phyloP scores from a whole-genome alignment of 2,888 invertebrate genomes.

The Sesamia inferens region DNA sequence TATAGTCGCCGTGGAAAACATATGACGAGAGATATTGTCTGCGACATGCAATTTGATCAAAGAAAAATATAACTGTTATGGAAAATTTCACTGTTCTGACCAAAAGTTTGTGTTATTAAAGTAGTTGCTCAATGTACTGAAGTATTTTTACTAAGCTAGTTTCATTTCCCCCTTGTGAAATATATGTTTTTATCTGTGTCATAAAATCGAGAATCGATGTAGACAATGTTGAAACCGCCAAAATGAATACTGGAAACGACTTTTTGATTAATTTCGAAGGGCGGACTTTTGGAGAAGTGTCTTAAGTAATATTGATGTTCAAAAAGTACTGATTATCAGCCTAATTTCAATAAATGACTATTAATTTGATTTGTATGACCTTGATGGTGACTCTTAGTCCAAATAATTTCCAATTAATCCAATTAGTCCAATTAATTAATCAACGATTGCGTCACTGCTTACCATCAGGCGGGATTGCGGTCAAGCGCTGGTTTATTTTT shows the following conservation, averaged over 20 bases:
- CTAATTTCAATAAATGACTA: too few species aligned
- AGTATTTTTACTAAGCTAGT: constrained; percentile 16
- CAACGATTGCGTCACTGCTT: too few species aligned
- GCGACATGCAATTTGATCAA: constrained; percentile 7
- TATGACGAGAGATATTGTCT: constrained; percentile 38
- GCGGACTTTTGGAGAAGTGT: too few species aligned
- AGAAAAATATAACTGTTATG: constrained; percentile 23
- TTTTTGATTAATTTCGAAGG: background rate
- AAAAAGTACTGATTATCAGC: too few species aligned
- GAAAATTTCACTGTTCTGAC: constrained; percentile 25
- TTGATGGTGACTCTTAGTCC: too few species aligned
- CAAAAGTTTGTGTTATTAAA: constrained; percentile 42
- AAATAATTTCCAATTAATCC: too few species aligned
- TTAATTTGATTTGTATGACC: too few species aligned
- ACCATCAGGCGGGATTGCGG: too few species aligned
- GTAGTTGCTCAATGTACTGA: constrained; percentile 50
- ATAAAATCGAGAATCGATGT: constrained; percentile 27
- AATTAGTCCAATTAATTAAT: too few species aligned
- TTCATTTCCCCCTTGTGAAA: constrained; percentile 33
- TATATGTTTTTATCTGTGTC: constrained; percentile 21
- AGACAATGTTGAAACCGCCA: constrained; percentile 7
- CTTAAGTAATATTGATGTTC: too few species aligned
- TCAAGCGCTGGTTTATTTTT: too few species aligned
- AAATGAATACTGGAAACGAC: constrained; percentile 13
- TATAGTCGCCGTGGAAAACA: constrained; percentile 47